Conservation (phyloP, 1,140 invertebrate species). For the Drosophila suzukii region DNA sequence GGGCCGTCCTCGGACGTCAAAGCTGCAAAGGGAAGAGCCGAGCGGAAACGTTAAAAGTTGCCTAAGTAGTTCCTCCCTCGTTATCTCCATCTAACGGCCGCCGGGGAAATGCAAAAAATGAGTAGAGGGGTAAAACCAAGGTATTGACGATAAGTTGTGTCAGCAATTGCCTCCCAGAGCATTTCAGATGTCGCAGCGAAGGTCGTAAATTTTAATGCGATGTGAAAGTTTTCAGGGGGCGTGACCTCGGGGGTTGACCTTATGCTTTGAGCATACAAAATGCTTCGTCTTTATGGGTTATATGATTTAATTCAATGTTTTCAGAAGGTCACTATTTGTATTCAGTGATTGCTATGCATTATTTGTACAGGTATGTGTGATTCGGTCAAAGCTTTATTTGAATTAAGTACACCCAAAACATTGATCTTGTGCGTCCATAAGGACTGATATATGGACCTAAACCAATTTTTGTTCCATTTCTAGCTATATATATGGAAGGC, state of each 20-base stretch:
- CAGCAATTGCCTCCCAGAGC: slow-evolving; percentile 51
- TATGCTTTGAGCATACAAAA: slow-evolving; percentile 39
- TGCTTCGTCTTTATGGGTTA: slow-evolving; percentile 33
- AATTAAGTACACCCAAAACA: too few species aligned
- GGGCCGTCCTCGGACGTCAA: slow-evolving; percentile 91
- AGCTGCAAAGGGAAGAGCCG: slow-evolving; percentile 87
- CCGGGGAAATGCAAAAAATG: slow-evolving; percentile 42
- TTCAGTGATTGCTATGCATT: too few species aligned
- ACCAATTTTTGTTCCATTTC: too few species aligned
- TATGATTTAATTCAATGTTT: slow-evolving; percentile 64
- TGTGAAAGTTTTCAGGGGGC: slow-evolving; percentile 20
- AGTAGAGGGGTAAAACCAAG: slow-evolving; percentile 37
- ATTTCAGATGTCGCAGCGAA: slow-evolving; percentile 41
- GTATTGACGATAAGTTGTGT: slow-evolving; percentile 73
- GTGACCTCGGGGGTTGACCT: slow-evolving; percentile 6
- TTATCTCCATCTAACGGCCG: slow-evolving; percentile 31
- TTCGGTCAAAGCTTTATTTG: too few species aligned
- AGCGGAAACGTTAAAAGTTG: slow-evolving; percentile 53
- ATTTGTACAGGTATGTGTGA: too few species aligned
- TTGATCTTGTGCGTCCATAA: too few species aligned
- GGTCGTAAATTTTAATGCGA: slow-evolving; percentile 71
- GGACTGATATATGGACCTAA: too few species aligned
- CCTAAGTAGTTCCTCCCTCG: slow-evolving; percentile 45
- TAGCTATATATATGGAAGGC: too few species aligned
- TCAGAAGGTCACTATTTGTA: slow-evolving; percentile 7